These are phyloP conservation scores for Aphidius colemani DNA, from an alignment of 2,888 invertebrate species.

Conservation along the genomic window DNA sequence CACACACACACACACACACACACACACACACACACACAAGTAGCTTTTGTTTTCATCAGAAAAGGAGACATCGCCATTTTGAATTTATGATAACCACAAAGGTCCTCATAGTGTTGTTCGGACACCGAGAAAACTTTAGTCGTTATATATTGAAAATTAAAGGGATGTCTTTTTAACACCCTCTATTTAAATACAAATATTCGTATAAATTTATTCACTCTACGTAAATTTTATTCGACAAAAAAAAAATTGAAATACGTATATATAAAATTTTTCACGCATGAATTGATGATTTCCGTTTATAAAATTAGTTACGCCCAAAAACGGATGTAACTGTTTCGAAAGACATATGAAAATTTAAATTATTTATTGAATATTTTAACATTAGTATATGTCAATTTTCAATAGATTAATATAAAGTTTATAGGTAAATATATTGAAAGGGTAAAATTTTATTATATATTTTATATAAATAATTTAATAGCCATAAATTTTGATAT, in stretches of 20 bases:
- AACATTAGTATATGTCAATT: not conserved
- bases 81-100: constrained; percentile 56
- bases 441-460: constrained; percentile 12
- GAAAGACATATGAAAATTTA: not conserved
- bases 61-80: constrained; percentile 56
- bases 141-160: constrained; percentile 53
- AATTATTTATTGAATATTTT: constrained; percentile 9
- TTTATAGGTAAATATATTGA: not conserved
- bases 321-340: constrained; percentile 31
- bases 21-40: constrained; percentile 43
- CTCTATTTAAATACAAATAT: constrained; percentile 18
- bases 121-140: constrained; percentile 59
- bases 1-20: constrained; percentile 37
- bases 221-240: not conserved
- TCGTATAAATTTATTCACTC: not conserved
- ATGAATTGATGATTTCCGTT: constrained; percentile 22
- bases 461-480: constrained; percentile 44
- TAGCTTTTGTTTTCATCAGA: constrained; percentile 59
- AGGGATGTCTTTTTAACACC: constrained; percentile 29
- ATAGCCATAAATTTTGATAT: constrained; percentile 43
- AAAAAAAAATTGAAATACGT: not conserved
- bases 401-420: not conserved
- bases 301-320: constrained; percentile 39
- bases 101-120: constrained; percentile 43
- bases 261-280: not conserved